phyloP scores from a whole-genome alignment of 1,140 invertebrate species.

The Hermatobates lingyangjiaoensis region DNA sequence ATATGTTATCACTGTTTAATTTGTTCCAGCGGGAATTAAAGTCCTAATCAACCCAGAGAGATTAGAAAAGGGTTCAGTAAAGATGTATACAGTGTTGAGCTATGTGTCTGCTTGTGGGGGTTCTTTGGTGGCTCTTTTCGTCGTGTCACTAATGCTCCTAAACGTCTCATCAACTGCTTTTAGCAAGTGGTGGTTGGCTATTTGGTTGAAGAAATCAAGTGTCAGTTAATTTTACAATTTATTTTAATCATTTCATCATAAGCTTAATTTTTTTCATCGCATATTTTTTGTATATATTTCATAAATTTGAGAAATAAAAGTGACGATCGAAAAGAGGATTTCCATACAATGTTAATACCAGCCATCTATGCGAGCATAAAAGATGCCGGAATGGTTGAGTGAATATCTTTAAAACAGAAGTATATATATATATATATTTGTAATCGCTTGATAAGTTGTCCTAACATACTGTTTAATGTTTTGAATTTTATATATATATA shows the following conservation, averaged over 20 bases:
- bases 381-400: too few relatives aligned
- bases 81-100: constrained; percentile 25
- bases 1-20: constrained; percentile 1
- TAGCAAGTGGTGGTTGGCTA: constrained; percentile 45
- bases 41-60: constrained; percentile 27
- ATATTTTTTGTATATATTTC: too few relatives aligned
- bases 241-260: neutral
- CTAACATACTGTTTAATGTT: too few relatives aligned
- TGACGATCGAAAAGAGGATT: too few relatives aligned
- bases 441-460: too few relatives aligned
- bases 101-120: constrained; percentile 43
- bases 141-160: constrained; percentile 34
- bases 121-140: constrained; percentile 26
- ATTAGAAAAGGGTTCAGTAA: constrained; percentile 26
- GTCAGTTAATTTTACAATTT: neutral
- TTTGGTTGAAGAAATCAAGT: constrained; percentile 33
- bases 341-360: too few relatives aligned
- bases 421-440: too few relatives aligned
- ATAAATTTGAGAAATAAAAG: too few relatives aligned
- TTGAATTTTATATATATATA: too few relatives aligned
- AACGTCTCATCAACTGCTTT: constrained; percentile 36
- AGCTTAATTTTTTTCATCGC: constrained; percentile 10
- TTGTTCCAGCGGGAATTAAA: constrained; percentile 11
- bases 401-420: too few relatives aligned
- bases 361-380: too few relatives aligned